Percentiles rank a stretch among this genome's conserved stretches.
Conservation (phyloP, 1,140 invertebrate species). For the Chironomus tepperi region DNA sequence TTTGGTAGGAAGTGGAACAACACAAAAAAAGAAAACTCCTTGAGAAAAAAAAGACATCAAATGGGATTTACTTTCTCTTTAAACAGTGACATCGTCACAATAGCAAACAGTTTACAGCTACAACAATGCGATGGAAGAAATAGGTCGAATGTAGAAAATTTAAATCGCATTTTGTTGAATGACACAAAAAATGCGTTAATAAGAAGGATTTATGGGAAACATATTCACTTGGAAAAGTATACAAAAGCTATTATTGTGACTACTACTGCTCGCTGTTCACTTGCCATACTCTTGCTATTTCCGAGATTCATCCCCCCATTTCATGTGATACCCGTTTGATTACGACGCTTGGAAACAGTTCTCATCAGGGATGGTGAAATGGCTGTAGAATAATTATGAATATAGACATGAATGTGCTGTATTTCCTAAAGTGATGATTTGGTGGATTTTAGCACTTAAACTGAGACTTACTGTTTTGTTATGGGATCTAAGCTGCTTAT, state of each 20-base stretch:
- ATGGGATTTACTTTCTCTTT: not conserved
- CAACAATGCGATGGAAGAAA: not conserved
- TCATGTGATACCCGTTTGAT: too few species aligned
- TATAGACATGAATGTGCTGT: too few species aligned
- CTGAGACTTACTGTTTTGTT: too few species aligned
- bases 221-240: not conserved
- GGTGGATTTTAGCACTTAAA: too few species aligned
- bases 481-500: too few species aligned
- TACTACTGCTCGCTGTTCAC: not conserved
- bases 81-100: not conserved
- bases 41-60: not conserved
- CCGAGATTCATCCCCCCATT: too few species aligned
- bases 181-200: conserved; percentile 19
- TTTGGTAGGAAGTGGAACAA: too few species aligned
- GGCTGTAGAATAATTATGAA: too few species aligned
- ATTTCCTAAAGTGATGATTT: too few species aligned
- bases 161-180: not conserved
- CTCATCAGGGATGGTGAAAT: too few species aligned
- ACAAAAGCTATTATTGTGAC: not conserved
- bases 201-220: conserved; percentile 17
- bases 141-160: not conserved
- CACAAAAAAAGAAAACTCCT: not conserved
- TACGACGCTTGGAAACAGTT: too few species aligned
- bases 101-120: not conserved
- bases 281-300: not conserved